Evolutionary conservation across 2,797 vertebrate species (phyloP).

Genomic region (Nannoperca obscura): DNA sequence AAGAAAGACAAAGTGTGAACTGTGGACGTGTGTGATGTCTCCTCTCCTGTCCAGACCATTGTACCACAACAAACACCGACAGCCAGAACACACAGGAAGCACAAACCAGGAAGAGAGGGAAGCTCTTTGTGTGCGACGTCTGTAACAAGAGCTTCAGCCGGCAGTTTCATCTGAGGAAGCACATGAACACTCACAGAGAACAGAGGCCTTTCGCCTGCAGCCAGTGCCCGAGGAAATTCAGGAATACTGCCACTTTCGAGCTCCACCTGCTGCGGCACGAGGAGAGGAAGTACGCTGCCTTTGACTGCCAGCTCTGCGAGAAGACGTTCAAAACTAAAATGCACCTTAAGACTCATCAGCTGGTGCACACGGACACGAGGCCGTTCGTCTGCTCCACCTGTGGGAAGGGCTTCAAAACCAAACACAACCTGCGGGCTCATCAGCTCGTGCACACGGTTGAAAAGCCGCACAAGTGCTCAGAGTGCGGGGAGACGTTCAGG

Average conservation of each 20-base stretch:
- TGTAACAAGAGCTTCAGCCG: slow-evolving; percentile 71
- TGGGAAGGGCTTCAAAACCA: slow-evolving; percentile 73
- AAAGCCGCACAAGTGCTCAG: slow-evolving; percentile 64
- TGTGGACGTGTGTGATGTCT: neutral
- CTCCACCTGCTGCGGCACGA: slow-evolving; percentile 72
- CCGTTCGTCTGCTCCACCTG: slow-evolving; percentile 68
- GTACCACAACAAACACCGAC: neutral
- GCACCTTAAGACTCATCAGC: slow-evolving; percentile 69
- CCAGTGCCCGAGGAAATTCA: slow-evolving; percentile 72
- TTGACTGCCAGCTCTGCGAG: slow-evolving; percentile 67
- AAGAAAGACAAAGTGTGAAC: neutral
- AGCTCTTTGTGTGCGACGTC: slow-evolving; percentile 58
- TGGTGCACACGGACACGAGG: slow-evolving; percentile 58
- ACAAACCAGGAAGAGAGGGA: slow-evolving; percentile 16
- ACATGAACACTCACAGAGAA: slow-evolving; percentile 71
- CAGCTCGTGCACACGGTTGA: slow-evolving; percentile 61
- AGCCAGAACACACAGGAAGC: slow-evolving; percentile 4
- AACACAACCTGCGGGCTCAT: slow-evolving; percentile 67
- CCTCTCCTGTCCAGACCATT: neutral
- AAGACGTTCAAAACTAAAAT: slow-evolving; percentile 72
- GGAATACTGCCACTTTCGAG: slow-evolving; percentile 23
- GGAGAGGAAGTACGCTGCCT: slow-evolving; percentile 53
- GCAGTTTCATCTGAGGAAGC: slow-evolving; percentile 70
- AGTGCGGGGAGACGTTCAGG: slow-evolving; percentile 73
- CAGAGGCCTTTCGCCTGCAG: slow-evolving; percentile 56